Base-by-base conservation (phyloP, 2,113 vertebrate species). In the Heloderma charlesbogerti region DNA sequence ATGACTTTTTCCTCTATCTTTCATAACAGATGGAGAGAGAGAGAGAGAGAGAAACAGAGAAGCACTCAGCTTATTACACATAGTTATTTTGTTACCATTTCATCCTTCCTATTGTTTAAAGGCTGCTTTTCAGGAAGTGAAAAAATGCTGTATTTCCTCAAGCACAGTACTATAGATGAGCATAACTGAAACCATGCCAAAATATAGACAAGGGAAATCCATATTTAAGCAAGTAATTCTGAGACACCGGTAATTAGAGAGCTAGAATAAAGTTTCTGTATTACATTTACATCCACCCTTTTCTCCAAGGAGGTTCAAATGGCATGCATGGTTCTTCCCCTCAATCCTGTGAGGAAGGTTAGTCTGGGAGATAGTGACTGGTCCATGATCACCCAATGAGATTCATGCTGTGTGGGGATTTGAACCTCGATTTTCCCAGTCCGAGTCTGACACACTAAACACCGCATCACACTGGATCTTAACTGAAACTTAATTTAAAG, bases 1-100 rank as follows among this genome's bases (percentile, higher is more conserved):
- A 0, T 0, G 0, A 0, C 45, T 20, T 6, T 5, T 78, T 6
- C n/a, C 57, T 57, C 22, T 34, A 51, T 81, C 13, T 54, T 54
- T 29, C 3, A 51, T 34, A 43, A 18, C 31, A n/a, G 15, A 57
- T 4, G 6, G 29, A n/a, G 20, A 12, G 16, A 57, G 5, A 1
- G 12, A 15, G 34, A n/a, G 71, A n/a, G 18, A 3, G 27, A 29
- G 67, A 29, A 31, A 22, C 6, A 69, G 69, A 72, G n/a, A 15
- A 74, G 20, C n/a, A 57, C 37, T 37, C 40, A 16, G 10, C 4
- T 2, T 51, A 57, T 74, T 86, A 34, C 48, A 37, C 31, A 57
- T 74, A 27, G 34, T 87, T 57, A 40, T 75, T 40, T 74, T 82
- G 16, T 90, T 2, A 0, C 13, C 48, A 43, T 25, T 0, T 12